phyloP scores from a whole-genome alignment of 2,113 vertebrate species.

The Pyxicephalus adspersus region DNA sequence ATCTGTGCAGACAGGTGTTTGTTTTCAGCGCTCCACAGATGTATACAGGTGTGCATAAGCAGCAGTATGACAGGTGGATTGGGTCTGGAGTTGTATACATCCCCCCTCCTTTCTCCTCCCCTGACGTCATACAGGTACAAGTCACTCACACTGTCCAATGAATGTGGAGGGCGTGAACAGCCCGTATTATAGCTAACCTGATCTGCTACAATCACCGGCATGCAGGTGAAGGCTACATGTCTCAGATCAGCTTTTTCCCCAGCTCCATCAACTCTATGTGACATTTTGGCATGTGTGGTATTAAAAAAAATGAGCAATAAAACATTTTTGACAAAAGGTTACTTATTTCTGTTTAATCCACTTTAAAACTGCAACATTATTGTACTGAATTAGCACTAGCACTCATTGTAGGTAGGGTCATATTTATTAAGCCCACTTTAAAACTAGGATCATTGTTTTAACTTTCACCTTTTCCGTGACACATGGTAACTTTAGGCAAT shows the following conservation, averaged over 20 bases:
- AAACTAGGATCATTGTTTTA: too few species aligned
- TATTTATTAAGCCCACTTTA: too few species aligned
- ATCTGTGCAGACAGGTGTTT: neutral
- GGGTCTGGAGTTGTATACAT: neutral
- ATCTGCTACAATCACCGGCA: slow-evolving; percentile 22
- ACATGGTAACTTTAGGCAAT: too few species aligned
- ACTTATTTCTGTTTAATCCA: too few species aligned
- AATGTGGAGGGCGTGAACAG: neutral
- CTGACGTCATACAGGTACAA: slow-evolving; percentile 13
- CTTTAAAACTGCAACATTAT: too few species aligned
- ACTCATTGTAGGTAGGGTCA: too few species aligned
- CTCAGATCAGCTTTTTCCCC: neutral
- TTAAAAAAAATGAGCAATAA: too few species aligned
- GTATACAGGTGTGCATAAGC: slow-evolving; percentile 34
- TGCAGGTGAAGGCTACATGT: neutral
- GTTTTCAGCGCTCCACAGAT: neutral
- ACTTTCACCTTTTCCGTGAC: too few species aligned
- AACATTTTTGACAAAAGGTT: too few species aligned
- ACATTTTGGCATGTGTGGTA: too few species aligned
- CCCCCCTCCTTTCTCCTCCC: neutral
- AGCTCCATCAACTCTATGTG: too few species aligned
- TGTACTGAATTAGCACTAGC: too few species aligned
- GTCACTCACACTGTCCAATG: slow-evolving; percentile 19
- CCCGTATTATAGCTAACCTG: slow-evolving; percentile 37
- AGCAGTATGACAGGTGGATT: slow-evolving; percentile 16